Evolutionary conservation across 2,113 vertebrate species (phyloP).

Genomic region (Ciconia maguari): DNA sequence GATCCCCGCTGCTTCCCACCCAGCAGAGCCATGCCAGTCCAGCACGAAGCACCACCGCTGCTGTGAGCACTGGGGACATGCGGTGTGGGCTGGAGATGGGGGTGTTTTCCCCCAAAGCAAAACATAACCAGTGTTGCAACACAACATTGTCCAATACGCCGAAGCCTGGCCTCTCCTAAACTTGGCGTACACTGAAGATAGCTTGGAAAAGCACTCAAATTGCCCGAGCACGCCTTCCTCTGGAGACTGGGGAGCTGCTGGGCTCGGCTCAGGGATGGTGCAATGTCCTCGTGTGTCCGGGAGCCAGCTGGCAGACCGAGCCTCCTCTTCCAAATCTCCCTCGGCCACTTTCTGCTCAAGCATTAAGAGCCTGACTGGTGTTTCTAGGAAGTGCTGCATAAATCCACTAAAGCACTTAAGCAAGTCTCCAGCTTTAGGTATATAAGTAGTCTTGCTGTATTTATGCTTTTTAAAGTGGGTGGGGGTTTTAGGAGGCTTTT

Average conservation of each 20-base stretch:
- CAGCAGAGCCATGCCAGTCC: neutral
- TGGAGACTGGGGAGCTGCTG: neutral
- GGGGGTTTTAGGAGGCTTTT: neutral
- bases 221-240: neutral
- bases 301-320: neutral
- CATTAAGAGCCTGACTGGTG: neutral
- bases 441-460: neutral
- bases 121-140: neutral
- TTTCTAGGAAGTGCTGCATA: neutral
- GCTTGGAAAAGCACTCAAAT: neutral
- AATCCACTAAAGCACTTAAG: neutral
- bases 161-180: neutral
- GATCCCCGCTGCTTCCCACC: neutral
- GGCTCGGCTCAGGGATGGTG: neutral
- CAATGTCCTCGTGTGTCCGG: accelerated
- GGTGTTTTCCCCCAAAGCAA: neutral
- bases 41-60: accelerated
- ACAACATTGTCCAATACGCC: accelerated
- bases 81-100: accelerated
- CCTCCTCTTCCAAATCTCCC: neutral
- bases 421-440: neutral
- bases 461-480: neutral
- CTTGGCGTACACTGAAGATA: neutral
- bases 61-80: accelerated
- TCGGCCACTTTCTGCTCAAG: neutral